Base-by-base conservation (phyloP, 2,797 vertebrate genomes). In the Hybognathus amarus region DNA sequence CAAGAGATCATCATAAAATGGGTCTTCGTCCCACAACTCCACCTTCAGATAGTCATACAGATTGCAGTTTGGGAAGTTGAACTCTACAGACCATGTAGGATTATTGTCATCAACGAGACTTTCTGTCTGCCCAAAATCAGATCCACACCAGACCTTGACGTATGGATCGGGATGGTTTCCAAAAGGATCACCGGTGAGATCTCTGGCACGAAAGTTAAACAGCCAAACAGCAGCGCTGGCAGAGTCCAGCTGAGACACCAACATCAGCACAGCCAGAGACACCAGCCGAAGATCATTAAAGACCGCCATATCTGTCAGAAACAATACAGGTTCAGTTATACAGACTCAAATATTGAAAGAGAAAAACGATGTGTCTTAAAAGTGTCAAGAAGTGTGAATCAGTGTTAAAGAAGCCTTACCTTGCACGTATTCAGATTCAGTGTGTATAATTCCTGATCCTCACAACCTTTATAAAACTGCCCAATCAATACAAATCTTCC, bases 11-110 rank as follows among this genome's bases (percentile, higher is more conserved):
- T 93, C 85, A 0, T n/a, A n/a, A 61, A 40, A 24, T 79, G 86
- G 0, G 70, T 92, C 90, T 0, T 6, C 3, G 75, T 92, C 92
- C 8, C 75, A 63, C 22, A 92, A 87, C 27, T 92, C 1, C 0
- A 93, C 75, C 30, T 8, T 86, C 79, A 78, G 11, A 3, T 1
- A 22, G 13, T 66, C 27, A 12, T 20, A n/a, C n/a, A n/a, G n/a
- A n/a, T 38, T 5, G 63, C 77, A 85, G 8, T 22, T 13, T n/a
- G 38, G 6, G 22, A 80, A 80, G 27, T 17, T n/a, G 61, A 75
- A 85, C 2, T 13, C 6, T 33, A 3, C 15, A 42, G 4, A 2
- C 78, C 83, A 85, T 22, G 20, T 36, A 27, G 83, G 78, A 20
- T 70, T 22, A 3, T 3, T 33, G 30, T 33, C 2, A 33, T 33